Percentiles rank a stretch among this genome's conserved stretches.
These are phyloP conservation scores for Spheniscus mendiculus DNA, from an alignment of 2,113 vertebrate species.

Conservation along the genomic window DNA sequence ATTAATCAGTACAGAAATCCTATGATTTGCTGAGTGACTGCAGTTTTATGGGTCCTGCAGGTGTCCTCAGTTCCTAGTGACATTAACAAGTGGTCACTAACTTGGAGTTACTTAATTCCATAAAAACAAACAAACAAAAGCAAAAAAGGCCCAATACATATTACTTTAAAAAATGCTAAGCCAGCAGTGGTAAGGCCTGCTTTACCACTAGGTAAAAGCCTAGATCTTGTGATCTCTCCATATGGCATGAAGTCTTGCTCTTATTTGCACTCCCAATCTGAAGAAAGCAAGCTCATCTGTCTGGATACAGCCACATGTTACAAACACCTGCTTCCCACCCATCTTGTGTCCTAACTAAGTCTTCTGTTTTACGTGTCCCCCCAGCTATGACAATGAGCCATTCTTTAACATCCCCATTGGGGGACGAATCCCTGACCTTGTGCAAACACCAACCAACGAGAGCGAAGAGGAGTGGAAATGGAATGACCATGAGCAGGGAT, in stretches of 20 bases:
- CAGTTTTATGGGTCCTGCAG: neutral
- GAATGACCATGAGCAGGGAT: constrained; percentile 79
- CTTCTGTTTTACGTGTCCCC: neutral
- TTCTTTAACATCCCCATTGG: constrained; percentile 82
- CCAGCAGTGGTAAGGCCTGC: neutral
- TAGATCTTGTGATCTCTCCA: neutral
- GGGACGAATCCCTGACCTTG: constrained; percentile 79
- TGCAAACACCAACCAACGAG: constrained; percentile 67
- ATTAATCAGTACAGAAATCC: neutral
- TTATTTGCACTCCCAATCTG: neutral
- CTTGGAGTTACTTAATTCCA: neutral
- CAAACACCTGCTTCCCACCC: neutral
- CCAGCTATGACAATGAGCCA: constrained; percentile 73
- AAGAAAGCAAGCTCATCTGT: neutral
- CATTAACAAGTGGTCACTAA: neutral
- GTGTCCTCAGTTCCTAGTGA: neutral
- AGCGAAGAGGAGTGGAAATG: constrained; percentile 79
- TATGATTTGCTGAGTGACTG: neutral
- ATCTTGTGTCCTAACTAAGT: neutral
- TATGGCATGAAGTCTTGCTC: neutral
- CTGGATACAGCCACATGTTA: neutral
- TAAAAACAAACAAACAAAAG: neutral
- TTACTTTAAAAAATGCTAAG: neutral
- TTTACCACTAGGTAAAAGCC: neutral
- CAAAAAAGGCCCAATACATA: neutral